Evolutionary conservation across 2,797 vertebrate species (phyloP), one percentile per base, ranked within the genome.

Genomic region (Chelon labrosus): DNA sequence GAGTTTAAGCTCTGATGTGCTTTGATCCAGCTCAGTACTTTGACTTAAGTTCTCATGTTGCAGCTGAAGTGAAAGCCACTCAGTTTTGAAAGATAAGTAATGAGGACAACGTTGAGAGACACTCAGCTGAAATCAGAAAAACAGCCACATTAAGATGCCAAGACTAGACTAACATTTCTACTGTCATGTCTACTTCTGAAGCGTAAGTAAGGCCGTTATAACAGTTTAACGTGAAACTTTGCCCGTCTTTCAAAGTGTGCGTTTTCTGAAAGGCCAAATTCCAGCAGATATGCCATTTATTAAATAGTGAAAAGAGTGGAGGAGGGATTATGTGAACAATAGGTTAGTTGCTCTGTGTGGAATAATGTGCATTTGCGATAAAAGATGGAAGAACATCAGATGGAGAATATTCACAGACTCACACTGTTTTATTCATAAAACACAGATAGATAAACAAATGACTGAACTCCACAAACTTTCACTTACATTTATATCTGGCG

Each of bases 1-100:
- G 77, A 75, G 51, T 70, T 75, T 63, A 69, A 77, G 73, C 67
- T 35, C 27, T 55, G 73, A 66, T 27, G 22, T 25, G 51, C 77
- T 87, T 87, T 90, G 83, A 81, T 85, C 55, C 27, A 13, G 49
- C 80, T 82, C 71, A 73, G 59, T 13, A 51, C 63, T 85, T 19
- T 84, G 87, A 84, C 70, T 35, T 6, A 71, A 62, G 71, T 78
- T 73, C 39, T 65, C 12, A 39, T 49, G 67, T 51, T 13, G 59
- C 46, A 20, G 61, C 49, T 62, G 71, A 76, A 77, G 66, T 51
- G 62, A 71, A 67, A 73, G 52, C 56, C 51, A 50, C 65, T 70
- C 47, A 0, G 54, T 72, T 72, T 77, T 73, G 52, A 81, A 66
- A 67, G 73, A 63, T 57, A 66, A 71, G 53, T 70, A 75, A 76